Conservation (phyloP, 2,797 vertebrate genomes). For the Gymnoscopelus braueri region DNA sequence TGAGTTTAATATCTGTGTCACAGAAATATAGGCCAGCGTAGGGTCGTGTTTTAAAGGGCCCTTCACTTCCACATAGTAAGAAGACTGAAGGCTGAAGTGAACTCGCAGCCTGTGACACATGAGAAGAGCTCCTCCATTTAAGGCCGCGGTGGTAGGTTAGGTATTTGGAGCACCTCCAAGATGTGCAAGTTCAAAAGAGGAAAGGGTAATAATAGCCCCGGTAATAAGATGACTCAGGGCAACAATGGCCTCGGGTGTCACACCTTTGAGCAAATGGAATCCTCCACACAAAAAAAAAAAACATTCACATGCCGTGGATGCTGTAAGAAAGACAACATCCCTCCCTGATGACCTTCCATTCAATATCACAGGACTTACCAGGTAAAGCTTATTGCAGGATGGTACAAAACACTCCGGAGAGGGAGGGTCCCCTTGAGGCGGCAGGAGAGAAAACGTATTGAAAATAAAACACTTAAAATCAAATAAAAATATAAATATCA, state of each 20-base stretch:
- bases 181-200: conserved; percentile 81
- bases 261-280: conserved; percentile 51
- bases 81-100: conserved; percentile 28
- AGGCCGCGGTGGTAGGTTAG: conserved; percentile 75
- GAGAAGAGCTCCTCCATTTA: conserved; percentile 82
- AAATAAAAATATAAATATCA: conserved; percentile 1
- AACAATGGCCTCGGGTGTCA: conserved; percentile 60
- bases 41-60: conserved; percentile 51
- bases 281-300: conserved; percentile 52
- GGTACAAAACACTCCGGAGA: conserved; percentile 64
- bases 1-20: conserved; percentile 49
- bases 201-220: conserved; percentile 83
- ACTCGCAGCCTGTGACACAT: conserved; percentile 57
- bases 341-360: conserved; percentile 16
- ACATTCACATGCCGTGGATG: conserved; percentile 6
- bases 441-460: conserved; percentile 43
- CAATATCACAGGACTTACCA: conserved; percentile 68
- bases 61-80: conserved; percentile 21
- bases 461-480: conserved; percentile 1
- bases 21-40: conserved; percentile 65
- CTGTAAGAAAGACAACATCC: conserved; percentile 22
- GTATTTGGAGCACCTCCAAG: conserved; percentile 78
- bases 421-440: conserved; percentile 67
- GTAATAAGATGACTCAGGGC: conserved; percentile 70
- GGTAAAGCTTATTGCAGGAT: conserved; percentile 67